Evolutionary conservation across 2,113 vertebrate genomes (phyloP).

Genomic region (Triplophysa dalaica): DNA sequence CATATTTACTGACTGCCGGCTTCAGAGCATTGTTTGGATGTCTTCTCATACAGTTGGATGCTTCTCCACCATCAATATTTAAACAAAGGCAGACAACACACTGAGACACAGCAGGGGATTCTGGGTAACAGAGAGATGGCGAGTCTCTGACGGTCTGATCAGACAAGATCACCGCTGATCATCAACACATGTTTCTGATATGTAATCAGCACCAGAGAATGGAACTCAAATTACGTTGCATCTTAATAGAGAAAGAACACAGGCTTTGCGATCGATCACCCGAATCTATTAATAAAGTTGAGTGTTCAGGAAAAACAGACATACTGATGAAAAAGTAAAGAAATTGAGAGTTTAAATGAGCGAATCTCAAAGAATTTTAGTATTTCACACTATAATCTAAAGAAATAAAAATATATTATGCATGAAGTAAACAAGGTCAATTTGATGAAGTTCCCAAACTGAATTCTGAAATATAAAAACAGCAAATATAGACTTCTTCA

Average conservation of each 20-base stretch:
- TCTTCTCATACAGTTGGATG: conserved; percentile 11
- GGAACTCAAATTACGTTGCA: not conserved
- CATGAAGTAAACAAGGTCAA: not conserved
- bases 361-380: no score
- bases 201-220: not conserved
- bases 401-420: not conserved
- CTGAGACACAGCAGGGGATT: conserved; percentile 16
- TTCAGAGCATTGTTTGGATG: conserved; percentile 15
- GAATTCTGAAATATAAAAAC: no score
- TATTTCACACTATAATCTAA: no score
- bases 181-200: not conserved
- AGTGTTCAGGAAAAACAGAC: not conserved
- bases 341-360: no score
- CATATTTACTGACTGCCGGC: not conserved
- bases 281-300: not conserved
- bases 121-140: conserved; percentile 18
- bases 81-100: conserved; percentile 21
- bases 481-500: no score
- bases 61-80: conserved; percentile 38
- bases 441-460: not conserved
- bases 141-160: conserved; percentile 14
- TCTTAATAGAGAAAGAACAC: not conserved
- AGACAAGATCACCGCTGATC: conserved; percentile 10
- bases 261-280: not conserved
- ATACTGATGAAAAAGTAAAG: not conserved